Evolutionary conservation across 1,140 invertebrate species (phyloP).

Genomic region (Sinonovacula constricta): DNA sequence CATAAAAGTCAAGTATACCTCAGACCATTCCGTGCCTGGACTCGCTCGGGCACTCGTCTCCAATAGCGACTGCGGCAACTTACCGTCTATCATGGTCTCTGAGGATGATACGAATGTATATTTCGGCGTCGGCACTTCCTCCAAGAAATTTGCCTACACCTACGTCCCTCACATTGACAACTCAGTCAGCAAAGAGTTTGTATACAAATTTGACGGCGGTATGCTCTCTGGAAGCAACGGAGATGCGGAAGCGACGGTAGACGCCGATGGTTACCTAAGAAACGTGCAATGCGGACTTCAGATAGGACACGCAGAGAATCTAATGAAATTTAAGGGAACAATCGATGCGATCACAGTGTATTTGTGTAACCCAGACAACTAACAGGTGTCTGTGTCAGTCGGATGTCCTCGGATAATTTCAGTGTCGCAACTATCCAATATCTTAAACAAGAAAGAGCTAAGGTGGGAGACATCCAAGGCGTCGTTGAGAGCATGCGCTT

Average conservation of each 20-base stretch:
- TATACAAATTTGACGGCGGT: slow-evolving; percentile 17
- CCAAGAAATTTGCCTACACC: slow-evolving; percentile 24
- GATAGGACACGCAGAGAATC: background rate
- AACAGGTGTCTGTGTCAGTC: too few relatives aligned
- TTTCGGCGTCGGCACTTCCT: slow-evolving; percentile 50
- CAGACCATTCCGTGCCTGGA: slow-evolving; percentile 33
- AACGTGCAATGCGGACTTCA: slow-evolving; percentile 28
- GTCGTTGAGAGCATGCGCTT: too few relatives aligned
- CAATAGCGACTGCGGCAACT: slow-evolving; percentile 61
- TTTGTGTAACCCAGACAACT: slow-evolving; percentile 39
- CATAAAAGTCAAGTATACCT: slow-evolving; percentile 53
- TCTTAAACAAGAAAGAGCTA: too few relatives aligned
- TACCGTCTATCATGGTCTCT: slow-evolving; percentile 54
- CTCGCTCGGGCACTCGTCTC: slow-evolving; percentile 54
- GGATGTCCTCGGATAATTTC: too few relatives aligned
- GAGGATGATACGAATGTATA: slow-evolving; percentile 74
- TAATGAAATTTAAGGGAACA: slow-evolving; percentile 14
- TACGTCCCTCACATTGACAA: background rate
- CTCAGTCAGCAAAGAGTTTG: background rate
- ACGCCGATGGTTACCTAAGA: slow-evolving; percentile 6
- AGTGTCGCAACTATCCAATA: too few relatives aligned
- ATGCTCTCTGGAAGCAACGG: slow-evolving; percentile 2
- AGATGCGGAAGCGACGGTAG: background rate
- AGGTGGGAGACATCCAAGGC: too few relatives aligned
- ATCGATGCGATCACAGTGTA: slow-evolving; percentile 34